A percentile compares a stretch with the other conserved stretches of the same genome.
Evolutionary conservation across 1,140 invertebrate genomes (phyloP).

Genomic region (Danaus plexippus): DNA sequence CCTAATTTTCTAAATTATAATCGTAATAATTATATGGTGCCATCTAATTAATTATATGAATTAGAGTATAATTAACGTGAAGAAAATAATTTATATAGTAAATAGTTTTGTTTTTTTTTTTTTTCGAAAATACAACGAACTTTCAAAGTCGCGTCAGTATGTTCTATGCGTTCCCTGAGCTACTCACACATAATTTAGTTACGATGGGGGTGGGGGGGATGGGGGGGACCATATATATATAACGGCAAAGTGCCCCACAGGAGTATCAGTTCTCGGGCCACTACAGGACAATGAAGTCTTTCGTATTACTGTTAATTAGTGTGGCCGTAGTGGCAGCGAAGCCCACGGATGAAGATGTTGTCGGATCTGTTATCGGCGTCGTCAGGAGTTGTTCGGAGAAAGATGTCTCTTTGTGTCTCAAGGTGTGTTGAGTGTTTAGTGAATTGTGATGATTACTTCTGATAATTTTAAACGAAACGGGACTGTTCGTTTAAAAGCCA

Average conservation of each 20-base stretch:
- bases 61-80: no score
- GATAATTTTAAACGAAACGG: no score
- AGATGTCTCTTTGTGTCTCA: slow-evolving; percentile 81
- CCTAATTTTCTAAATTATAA: no score
- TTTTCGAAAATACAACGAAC: no score
- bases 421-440: slow-evolving; percentile 65
- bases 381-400: slow-evolving; percentile 79
- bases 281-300: slow-evolving; percentile 71
- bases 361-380: slow-evolving; percentile 75
- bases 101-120: no score
- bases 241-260: slow-evolving; percentile 38
- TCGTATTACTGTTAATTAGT: slow-evolving; percentile 70
- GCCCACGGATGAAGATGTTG: slow-evolving; percentile 71
- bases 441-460: slow-evolving; percentile 8
- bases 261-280: slow-evolving; percentile 47
- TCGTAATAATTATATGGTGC: no score
- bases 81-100: no score
- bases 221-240: slow-evolving; percentile 29
- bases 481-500: no score
- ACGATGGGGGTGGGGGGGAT: slow-evolving; percentile 36
- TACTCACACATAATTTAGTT: slow-evolving; percentile 11
- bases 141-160: no score
- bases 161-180: background rate
- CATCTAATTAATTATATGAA: no score
- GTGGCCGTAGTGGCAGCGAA: slow-evolving; percentile 67